phyloP scores from a whole-genome alignment of 2,888 invertebrate genomes.

The Acanthosepion lycidas region DNA sequence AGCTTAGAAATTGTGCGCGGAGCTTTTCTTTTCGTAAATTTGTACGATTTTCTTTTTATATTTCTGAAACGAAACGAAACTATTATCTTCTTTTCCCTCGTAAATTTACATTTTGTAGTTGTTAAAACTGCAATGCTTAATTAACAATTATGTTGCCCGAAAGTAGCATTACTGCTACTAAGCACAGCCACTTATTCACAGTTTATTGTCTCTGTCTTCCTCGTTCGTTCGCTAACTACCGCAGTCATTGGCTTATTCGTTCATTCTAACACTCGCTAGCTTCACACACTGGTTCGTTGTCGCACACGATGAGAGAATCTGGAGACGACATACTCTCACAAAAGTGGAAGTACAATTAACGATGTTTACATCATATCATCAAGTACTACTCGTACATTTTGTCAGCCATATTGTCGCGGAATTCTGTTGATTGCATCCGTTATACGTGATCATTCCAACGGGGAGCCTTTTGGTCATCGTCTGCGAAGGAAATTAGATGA shows the following conservation, averaged over 20 bases:
- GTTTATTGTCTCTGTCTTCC: no score
- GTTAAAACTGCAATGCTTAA: no score
- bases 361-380: slow-evolving; percentile 20
- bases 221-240: neutral
- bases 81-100: no score
- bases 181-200: no score
- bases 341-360: slow-evolving; percentile 14
- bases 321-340: neutral
- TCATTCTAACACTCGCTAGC: neutral
- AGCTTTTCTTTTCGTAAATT: no score
- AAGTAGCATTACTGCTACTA: no score
- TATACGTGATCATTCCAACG: neutral
- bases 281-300: neutral
- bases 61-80: no score
- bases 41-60: no score
- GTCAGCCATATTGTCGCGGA: neutral
- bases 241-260: neutral
- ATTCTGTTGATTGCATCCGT: slow-evolving; percentile 1
- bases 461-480: neutral
- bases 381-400: neutral
- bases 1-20: no score
- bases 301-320: neutral
- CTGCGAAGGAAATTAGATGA: slow-evolving; percentile 20
- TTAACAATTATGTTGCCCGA: no score
- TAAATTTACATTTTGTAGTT: no score